Percentiles rank a stretch among this genome's conserved stretches.
These are phyloP conservation scores for Dreissena polymorpha DNA, from an alignment of 1,140 invertebrate species.

Conservation along the genomic window DNA sequence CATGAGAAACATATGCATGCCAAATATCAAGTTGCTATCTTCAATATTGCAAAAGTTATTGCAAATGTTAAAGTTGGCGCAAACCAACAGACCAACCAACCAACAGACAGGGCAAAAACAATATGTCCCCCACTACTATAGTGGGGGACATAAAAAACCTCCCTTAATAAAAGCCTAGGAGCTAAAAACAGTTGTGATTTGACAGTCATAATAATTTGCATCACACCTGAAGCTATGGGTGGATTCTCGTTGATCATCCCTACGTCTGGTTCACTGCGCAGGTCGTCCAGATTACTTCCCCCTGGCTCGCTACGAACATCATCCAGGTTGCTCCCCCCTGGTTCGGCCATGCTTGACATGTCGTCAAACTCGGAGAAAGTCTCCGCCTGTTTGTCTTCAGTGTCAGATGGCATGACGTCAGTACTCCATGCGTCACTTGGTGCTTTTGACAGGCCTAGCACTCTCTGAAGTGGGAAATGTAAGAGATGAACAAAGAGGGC, in stretches of 20 bases:
- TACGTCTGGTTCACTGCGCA: slow-evolving; percentile 46
- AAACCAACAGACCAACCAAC: no score
- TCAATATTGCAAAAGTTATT: no score
- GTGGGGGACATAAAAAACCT: no score
- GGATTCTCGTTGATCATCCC: slow-evolving; percentile 62
- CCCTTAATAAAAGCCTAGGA: no score
- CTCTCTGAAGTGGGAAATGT: slow-evolving; percentile 21
- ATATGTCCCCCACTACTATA: no score
- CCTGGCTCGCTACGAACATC: slow-evolving; percentile 55
- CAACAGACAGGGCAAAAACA: no score
- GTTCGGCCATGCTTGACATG: slow-evolving; percentile 69
- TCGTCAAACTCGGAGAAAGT: slow-evolving; percentile 87
- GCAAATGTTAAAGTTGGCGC: no score
- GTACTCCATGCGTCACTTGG: slow-evolving; percentile 98
- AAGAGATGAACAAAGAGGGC: no score
- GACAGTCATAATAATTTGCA: no score
- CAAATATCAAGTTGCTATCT: no score
- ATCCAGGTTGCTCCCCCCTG: slow-evolving; percentile 39
- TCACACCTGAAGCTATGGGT: slow-evolving; percentile 67
- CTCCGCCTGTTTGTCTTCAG: slow-evolving; percentile 84
- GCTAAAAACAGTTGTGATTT: no score
- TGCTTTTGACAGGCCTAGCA: slow-evolving; percentile 90
- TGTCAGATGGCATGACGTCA: slow-evolving; percentile 96
- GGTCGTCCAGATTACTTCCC: slow-evolving; percentile 47
- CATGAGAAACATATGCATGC: no score